Evolutionary conservation across 1,140 invertebrate genomes (phyloP), one percentile per base, ranked within the genome.

Genomic region (Heliconius melpomene): DNA sequence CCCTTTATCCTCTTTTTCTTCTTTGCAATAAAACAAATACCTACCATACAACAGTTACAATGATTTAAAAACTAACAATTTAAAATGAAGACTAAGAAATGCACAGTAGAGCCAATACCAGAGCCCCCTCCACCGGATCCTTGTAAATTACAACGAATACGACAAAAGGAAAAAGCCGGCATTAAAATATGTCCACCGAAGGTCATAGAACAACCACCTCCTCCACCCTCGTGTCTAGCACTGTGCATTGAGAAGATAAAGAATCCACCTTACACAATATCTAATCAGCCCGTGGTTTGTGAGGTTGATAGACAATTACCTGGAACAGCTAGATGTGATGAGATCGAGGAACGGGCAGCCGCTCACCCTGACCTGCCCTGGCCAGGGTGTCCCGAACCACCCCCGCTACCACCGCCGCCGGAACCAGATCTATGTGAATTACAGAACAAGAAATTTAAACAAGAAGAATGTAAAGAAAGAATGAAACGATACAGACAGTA

Each of bases 201-300:
- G 18, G 86, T 85, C 0, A 75, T 87, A 13, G 54, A 66, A 40
- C 83, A 83, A 9, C 89, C 86, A 1, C 52, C 79, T 0, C 86
- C 86, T 7, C 80, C 86, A 16, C 80, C 88, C 0, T 16, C 73
- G 7, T 93, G 91, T 72, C 60, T 80, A 13, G 91, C 85, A 3
- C 57, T 93, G 23, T 93, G 90, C 78, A 83, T 87, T 46, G 91
- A 93, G 79, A 89, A 80, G 83, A 83, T 93, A 6, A 92, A 91
- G 79, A 93, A 93, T 46, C 87, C 86, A 26, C 85, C 83, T 11
- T 54, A 86, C 46, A 74, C 76, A 6, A 75, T 72, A 0, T 20
- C 74, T 9, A 78, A 87, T 8, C 26, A 81, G 23, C 79, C 84
- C 9, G 74, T 86, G 16, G 84, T 88, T 6, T 93, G 91, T 74